Evolutionary conservation across 2,113 vertebrate species (phyloP).

Genomic region (Collichthys lucidus): DNA sequence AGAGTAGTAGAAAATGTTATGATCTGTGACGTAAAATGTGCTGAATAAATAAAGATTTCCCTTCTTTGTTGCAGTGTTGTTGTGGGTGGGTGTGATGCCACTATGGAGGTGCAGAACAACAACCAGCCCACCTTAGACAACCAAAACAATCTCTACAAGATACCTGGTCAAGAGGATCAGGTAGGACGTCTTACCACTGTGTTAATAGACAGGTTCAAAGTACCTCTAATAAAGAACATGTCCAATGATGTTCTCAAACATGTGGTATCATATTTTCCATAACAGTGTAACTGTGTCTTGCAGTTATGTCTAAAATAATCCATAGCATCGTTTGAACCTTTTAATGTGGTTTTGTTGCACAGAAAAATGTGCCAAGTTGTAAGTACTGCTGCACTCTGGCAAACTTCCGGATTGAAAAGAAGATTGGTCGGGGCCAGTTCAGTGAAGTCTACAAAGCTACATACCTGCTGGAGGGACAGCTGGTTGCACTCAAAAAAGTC

Average conservation of each 20-base stretch:
- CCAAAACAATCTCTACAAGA: conserved; percentile 86
- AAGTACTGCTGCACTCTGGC: conserved; percentile 81
- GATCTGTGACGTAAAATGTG: too few species aligned
- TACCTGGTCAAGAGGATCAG: conserved; percentile 82
- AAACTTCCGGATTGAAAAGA: conserved; percentile 95
- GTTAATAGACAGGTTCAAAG: neutral
- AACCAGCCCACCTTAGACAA: conserved; percentile 85
- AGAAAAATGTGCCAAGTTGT: conserved; percentile 62
- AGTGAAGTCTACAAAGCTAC: conserved; percentile 95
- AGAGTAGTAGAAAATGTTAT: too few species aligned
- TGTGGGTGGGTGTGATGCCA: conserved; percentile 58
- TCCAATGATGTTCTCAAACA: neutral
- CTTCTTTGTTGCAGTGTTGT: conserved; percentile 48
- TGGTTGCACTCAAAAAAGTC: conserved; percentile 95
- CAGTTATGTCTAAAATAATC: too few species aligned
- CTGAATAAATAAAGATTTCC: neutral
- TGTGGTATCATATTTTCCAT: neutral
- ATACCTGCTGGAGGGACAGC: conserved; percentile 89
- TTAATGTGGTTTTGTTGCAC: neutral
- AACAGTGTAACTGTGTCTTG: too few species aligned
- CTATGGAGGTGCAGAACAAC: conserved; percentile 88
- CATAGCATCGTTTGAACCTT: neutral
- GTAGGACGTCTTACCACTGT: conserved; percentile 22
- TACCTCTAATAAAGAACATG: neutral
- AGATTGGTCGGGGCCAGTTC: conserved; percentile 95